Conservation (phyloP, 2,888 invertebrate species). For the Phrixothrix hirtus region DNA sequence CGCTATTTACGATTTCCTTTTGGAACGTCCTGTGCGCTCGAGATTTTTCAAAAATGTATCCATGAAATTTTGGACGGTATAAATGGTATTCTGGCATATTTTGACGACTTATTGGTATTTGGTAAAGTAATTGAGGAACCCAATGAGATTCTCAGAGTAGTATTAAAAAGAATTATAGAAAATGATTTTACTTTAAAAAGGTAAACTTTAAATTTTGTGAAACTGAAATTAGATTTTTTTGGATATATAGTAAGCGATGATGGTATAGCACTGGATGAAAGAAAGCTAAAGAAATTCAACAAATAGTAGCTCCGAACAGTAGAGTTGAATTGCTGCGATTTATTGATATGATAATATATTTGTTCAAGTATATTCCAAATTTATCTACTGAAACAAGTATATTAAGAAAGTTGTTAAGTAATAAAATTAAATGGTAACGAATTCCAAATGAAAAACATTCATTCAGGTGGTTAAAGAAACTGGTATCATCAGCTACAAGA, state of each 20-base stretch:
- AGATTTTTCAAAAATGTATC: neutral
- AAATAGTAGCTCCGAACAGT: no score
- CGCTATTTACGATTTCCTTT: neutral
- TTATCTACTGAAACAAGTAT: conserved; percentile 15
- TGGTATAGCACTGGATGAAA: no score
- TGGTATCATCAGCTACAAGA: conserved; percentile 5
- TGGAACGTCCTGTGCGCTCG: neutral
- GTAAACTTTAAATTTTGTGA: no score
- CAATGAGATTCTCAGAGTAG: no score
- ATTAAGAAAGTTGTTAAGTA: conserved; percentile 16
- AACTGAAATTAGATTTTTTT: no score
- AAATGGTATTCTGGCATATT: neutral
- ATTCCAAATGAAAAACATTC: conserved; percentile 14
- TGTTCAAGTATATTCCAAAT: no score
- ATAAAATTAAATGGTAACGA: conserved; percentile 19
- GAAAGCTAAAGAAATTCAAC: no score
- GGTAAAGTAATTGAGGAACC: neutral
- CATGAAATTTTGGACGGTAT: neutral
- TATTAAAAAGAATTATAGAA: no score
- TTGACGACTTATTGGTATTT: neutral
- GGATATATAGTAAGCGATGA: no score
- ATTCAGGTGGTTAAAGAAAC: conserved; percentile 12
- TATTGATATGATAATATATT: no score
- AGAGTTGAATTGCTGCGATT: no score
- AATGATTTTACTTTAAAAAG: no score